These are phyloP conservation scores for Heterohyrax brucei DNA, from an alignment of 2,797 vertebrate genomes.

Conservation along the genomic window DNA sequence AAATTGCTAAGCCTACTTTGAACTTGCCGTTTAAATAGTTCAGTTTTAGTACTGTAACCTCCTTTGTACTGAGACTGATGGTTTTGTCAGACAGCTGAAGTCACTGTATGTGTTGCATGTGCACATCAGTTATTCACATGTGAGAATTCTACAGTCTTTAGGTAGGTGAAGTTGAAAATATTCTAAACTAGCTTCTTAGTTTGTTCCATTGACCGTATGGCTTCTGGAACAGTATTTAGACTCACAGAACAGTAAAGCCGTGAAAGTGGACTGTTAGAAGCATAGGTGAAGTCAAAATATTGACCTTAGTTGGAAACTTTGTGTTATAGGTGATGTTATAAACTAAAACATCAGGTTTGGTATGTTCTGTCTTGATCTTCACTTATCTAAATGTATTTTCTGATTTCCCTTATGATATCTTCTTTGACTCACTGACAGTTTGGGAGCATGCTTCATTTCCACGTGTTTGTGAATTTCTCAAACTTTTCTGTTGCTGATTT, in stretches of 20 bases:
- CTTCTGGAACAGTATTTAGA: constrained; percentile 61
- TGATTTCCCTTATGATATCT: too few species aligned
- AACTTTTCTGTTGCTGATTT: too few species aligned
- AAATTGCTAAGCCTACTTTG: constrained; percentile 40
- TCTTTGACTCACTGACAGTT: too few species aligned
- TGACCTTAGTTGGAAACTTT: constrained; percentile 45
- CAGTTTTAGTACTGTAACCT: constrained; percentile 25
- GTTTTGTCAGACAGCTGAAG: constrained; percentile 43
- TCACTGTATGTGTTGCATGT: background rate
- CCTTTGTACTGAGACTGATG: constrained; percentile 31
- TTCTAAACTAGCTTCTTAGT: constrained; percentile 61
- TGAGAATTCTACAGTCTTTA: constrained; percentile 57
- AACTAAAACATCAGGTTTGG: background rate
- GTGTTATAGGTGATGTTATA: background rate
- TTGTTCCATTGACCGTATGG: background rate
- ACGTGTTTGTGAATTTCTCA: too few species aligned
- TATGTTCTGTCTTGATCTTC: too few species aligned
- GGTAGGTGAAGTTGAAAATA: background rate
- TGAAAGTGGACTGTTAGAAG: background rate
- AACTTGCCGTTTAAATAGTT: constrained; percentile 27
- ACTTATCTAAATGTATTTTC: too few species aligned
- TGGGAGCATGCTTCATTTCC: too few species aligned
- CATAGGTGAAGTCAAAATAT: constrained; percentile 28
- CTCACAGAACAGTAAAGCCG: background rate
- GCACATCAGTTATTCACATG: background rate